Evolutionary conservation across 2,888 invertebrate genomes (phyloP), one percentile per base, ranked within the genome.

Genomic region (Atrina japonica): DNA sequence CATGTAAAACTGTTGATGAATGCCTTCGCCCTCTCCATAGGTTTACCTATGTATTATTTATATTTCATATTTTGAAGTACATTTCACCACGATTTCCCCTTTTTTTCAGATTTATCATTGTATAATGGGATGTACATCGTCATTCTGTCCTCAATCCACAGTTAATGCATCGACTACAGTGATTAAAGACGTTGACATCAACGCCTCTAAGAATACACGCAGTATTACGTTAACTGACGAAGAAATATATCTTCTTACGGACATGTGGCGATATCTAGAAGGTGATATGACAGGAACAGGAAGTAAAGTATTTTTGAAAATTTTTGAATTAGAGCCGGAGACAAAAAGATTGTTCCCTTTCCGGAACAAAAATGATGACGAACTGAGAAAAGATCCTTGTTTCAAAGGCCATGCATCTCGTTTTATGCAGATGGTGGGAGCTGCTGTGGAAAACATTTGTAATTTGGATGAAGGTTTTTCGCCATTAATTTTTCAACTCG

Each of bases 341-440:
- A 70, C 85, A 3, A 86, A 87, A 69, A 58, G 78, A 16, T 75
- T 87, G 11, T 87, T 87, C 69, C 85, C 86, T 3, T 82, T 74
- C 64, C 63, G 77, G n/a, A 76, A 80, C 49, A 70, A 79, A 29
- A 78, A 80, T 27, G 83, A 82, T 11, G 80, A 84, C 7, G 73
- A 66, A 1, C 73, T 86, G 30, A 11, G 82, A 21, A 66, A 66
- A 3, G 78, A 86, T 63, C 56, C 53, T 0, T 66, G 75, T 25
- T 83, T 84, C 50, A 78, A 73, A 53, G 83, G 83, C 7, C 87
- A 87, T 53, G 86, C 87, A 14, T 73, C 83, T 18, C 70, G 87
- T 16, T 87, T 87, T 70, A 86, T 87, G 85, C 85, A 86, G 59
- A 84, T 85, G 16, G 82, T 87, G 18, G 84, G 84, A 3, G 84